A percentile compares a stretch with the other conserved stretches of the same genome.
These are phyloP conservation scores for Cebus imitator DNA, from an alignment of 2,113 vertebrate genomes.

Conservation along the genomic window DNA sequence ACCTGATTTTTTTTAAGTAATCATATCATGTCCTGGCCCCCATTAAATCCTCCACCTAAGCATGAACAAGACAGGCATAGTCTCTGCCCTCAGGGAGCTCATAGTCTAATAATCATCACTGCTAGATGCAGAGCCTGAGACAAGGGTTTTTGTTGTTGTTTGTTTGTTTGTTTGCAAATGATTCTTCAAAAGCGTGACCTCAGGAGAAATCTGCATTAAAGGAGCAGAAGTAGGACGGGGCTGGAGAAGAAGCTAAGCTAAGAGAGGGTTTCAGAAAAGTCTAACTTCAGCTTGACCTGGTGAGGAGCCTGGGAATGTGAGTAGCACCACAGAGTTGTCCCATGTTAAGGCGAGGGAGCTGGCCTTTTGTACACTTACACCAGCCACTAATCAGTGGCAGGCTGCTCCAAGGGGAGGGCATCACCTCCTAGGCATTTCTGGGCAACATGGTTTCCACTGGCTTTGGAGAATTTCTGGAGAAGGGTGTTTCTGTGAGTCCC, in stretches of 20 bases:
- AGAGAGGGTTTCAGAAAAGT: neutral
- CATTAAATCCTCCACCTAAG: neutral
- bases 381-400: neutral
- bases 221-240: neutral
- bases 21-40: neutral
- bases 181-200: neutral
- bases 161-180: neutral
- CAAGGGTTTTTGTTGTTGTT: neutral
- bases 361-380: neutral
- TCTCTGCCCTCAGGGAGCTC: neutral
- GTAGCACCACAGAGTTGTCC: neutral
- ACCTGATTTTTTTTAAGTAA: neutral
- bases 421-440: neutral
- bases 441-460: neutral
- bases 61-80: neutral
- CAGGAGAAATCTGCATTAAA: neutral
- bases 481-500: neutral
- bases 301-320: too few species aligned
- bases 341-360: neutral
- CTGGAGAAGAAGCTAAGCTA: neutral
- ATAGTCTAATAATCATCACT: neutral
- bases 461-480: neutral
- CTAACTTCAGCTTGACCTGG: neutral
- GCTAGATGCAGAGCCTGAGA: neutral
- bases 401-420: neutral